Evolutionary conservation across 2,113 vertebrate genomes (phyloP), one percentile per base, ranked within the genome.

Genomic region (Plestiodon gilberti): DNA sequence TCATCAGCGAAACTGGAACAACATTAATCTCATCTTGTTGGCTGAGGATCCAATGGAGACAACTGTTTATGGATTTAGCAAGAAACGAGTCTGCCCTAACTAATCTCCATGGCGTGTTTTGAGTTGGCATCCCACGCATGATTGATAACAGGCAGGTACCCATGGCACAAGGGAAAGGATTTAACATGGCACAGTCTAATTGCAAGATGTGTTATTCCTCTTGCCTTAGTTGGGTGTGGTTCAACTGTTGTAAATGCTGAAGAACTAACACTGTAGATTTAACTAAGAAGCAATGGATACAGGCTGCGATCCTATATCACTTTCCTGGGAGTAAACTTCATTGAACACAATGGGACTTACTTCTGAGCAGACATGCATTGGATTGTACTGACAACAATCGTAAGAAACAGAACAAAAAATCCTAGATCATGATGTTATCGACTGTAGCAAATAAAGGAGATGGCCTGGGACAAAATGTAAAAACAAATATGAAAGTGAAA

Each of bases 91-190:
- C 93, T 90, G 84, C 88, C 91, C 14, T 88, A 88, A 90, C 90
- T 90, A 90, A 94, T 89, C 92, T 91, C 78, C 88, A 84, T 87
- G 30, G 35, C 73, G 90, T 90, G 91, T 92, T 90, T 62, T 6
- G 76, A 91, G 82, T 28, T 14, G 35, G n/a, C 74, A 90, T 88
- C 92, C 4, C 43, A 94, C 88, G 90, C 87, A 61, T 70, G 91
- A 87, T 81, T 90, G 90, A 10, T 92, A 91, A 73, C 81, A 83
- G 82, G 77, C 87, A 38, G 77, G 87, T 89, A 82, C 43, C 43
- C 43, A 48, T 48, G 43, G 43, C 43, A 48, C 43, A 48, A 48
- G 43, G 43, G 43, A 48, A 48, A 48, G 43, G 43, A 48, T 48
- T 48, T 48, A 73, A 55, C 71, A 85, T 73, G 91, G 90, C 91